phyloP scores from a whole-genome alignment of 2,113 vertebrate species.

The Muscicapa adusta region DNA sequence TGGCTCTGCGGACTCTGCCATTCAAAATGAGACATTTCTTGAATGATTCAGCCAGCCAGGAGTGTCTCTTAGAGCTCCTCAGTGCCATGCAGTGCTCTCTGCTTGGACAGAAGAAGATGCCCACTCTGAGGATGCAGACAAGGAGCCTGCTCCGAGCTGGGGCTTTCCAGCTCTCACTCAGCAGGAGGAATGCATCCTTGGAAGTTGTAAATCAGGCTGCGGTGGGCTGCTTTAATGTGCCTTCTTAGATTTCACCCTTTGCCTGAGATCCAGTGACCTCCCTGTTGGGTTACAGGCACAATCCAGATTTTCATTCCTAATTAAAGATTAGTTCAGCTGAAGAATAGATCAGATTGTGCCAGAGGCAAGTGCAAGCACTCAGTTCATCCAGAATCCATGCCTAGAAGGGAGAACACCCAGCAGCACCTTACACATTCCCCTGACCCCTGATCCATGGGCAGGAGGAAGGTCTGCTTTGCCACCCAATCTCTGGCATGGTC shows the following conservation, averaged over 20 bases:
- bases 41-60: neutral
- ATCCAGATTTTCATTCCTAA: neutral
- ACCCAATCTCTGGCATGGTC: neutral
- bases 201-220: neutral
- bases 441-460: neutral
- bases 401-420: neutral
- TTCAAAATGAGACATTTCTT: neutral
- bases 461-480: neutral
- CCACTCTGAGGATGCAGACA: neutral
- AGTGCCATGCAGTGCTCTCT: rapidly evolving
- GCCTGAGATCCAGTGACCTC: neutral
- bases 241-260: neutral
- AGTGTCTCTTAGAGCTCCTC: neutral
- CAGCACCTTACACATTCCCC: neutral
- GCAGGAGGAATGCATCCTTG: neutral
- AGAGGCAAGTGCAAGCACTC: neutral
- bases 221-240: neutral
- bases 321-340: neutral
- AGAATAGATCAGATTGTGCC: neutral
- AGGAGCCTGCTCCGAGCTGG: neutral
- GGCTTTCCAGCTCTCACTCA: neutral
- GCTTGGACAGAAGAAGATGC: neutral
- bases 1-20: neutral
- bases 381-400: neutral
- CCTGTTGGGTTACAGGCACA: rapidly evolving